Base-by-base conservation (phyloP, 2,888 invertebrate genomes). In the Agrotis exclamationis region DNA sequence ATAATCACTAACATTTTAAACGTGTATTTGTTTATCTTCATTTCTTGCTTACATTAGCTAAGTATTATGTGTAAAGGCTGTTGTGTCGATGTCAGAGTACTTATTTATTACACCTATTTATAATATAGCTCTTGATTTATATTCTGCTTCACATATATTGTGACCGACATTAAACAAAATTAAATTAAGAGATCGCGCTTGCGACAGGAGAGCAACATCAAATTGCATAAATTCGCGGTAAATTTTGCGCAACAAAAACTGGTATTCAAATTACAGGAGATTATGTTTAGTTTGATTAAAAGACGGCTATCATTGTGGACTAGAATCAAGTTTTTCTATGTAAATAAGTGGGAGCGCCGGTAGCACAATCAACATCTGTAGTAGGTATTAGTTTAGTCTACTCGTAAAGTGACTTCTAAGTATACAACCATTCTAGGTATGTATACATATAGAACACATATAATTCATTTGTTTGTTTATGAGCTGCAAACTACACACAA, bases 221-320 rank as follows among this genome's bases (percentile, higher is more conserved):
- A 79, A 84, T 80, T 82, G 80, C 69, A 86, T 86, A 85, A 82
- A 84, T 79, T 82, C 68, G 64, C 76, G 33, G 74, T 84, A 74
- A 84, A 81, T 79, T 79, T 79, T 70, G 63, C 48, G 16, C 57
- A 77, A 79, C 79, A 74, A 84, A 81, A 84, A 85, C 84, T 74
- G 73, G 82, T 85, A 79, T 79, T 68, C 58, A 84, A 82, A 84
- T 82, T 72, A 84, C 63, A 69, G 44, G 66, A 72, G 74, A 81
- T 85, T 73, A 71, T 65, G 64, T 66, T 74, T 72, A 70, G 64
- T 70, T 67, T 66, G 72, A 76, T 79, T 80, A 78, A 71, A 75
- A 74, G 44, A 53, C 39, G 62, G 56, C 18, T 58, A 66, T 83
- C 65, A 78, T 64, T 65, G 63, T 53, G 54, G 47, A 51, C 39